Conservation (phyloP, 2,113 vertebrate species). For the Chaenogobius annularis region DNA sequence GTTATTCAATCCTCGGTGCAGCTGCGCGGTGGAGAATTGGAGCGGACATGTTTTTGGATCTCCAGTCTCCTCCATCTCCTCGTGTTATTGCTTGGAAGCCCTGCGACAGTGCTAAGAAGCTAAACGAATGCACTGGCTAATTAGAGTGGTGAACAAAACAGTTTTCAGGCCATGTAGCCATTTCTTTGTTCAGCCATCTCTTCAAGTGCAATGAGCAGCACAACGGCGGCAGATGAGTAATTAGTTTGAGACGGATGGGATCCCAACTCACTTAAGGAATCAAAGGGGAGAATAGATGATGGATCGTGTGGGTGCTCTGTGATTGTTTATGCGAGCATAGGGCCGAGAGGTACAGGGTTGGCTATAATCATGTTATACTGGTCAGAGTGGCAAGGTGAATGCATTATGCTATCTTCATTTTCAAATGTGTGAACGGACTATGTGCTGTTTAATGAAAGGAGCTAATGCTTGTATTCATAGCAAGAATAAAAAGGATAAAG, state of each 20-base stretch:
- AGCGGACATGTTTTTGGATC: conserved; percentile 32
- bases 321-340: conserved; percentile 21
- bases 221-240: conserved; percentile 55
- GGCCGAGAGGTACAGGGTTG: conserved; percentile 17
- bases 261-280: conserved; percentile 53
- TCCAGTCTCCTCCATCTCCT: conserved; percentile 32
- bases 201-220: conserved; percentile 57
- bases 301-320: conserved; percentile 31
- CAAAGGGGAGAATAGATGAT: conserved; percentile 54
- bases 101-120: conserved; percentile 23
- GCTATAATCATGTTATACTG: conserved; percentile 52
- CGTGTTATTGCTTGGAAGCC: conserved; percentile 7
- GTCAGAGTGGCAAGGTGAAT: conserved; percentile 49
- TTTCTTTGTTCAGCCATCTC: conserved; percentile 52
- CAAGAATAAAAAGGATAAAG: too few species aligned
- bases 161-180: conserved; percentile 43
- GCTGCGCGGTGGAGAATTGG: conserved; percentile 37
- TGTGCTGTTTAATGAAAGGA: background rate
- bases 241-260: conserved; percentile 58
- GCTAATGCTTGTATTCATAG: background rate
- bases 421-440: conserved; percentile 38
- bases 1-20: conserved; percentile 30
- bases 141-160: conserved; percentile 49
- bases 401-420: conserved; percentile 37
- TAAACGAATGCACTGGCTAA: conserved; percentile 42